phyloP scores from a whole-genome alignment of 2,113 vertebrate genomes.

The Todiramphus chloris region DNA sequence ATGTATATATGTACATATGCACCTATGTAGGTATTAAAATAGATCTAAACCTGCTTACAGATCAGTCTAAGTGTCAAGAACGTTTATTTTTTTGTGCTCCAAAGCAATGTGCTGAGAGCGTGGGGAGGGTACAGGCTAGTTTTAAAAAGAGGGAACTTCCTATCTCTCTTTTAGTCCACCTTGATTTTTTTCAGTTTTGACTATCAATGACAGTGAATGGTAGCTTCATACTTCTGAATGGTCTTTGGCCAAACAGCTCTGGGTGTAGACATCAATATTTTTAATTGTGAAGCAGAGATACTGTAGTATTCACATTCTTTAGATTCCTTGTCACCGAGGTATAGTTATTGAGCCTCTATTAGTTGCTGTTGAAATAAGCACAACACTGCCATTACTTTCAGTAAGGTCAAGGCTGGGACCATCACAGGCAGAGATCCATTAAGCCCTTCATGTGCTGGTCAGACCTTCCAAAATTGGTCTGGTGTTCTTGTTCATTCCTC shows the following conservation, averaged over 20 bases:
- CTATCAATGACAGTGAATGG: background rate
- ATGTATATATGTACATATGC: background rate
- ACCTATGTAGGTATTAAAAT: background rate
- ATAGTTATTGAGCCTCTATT: background rate
- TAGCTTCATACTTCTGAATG: background rate
- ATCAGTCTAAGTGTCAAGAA: background rate
- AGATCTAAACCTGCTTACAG: background rate
- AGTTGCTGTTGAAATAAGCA: slow-evolving; percentile 2
- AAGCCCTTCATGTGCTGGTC: background rate
- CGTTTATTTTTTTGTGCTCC: background rate
- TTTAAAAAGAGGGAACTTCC: background rate
- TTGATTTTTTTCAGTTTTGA: background rate
- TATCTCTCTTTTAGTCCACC: background rate
- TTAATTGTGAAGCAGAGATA: background rate
- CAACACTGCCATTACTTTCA: background rate
- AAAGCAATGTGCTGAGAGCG: background rate
- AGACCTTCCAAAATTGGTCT: background rate
- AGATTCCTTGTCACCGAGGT: background rate
- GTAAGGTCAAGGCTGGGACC: background rate
- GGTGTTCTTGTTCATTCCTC: background rate
- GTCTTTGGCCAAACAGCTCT: background rate
- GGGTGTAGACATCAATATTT: background rate
- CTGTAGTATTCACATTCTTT: background rate
- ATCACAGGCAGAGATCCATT: background rate
- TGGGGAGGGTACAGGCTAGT: background rate